Conservation (phyloP, 2,113 vertebrate genomes). For the Hippocampus guttulatus region DNA sequence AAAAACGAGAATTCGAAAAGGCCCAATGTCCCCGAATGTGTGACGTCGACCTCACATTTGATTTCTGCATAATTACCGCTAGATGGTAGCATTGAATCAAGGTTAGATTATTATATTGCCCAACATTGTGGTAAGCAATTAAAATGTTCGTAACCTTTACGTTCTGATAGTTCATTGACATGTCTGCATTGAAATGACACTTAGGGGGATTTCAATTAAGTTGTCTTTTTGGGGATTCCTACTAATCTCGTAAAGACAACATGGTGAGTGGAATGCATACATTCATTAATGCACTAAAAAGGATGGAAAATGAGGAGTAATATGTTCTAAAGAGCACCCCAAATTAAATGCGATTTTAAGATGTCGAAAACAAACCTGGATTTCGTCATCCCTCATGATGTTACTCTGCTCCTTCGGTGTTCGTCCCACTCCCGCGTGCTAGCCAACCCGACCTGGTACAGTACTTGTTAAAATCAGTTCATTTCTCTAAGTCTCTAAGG, state of each 20-base stretch:
- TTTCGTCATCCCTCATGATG: no score
- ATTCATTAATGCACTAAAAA: neutral
- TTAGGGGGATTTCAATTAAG: neutral
- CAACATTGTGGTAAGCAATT: neutral
- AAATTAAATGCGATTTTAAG: no score
- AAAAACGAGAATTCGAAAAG: no score
- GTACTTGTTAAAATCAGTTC: no score
- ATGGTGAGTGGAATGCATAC: neutral
- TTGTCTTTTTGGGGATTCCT: neutral
- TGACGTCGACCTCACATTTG: conserved; percentile 9
- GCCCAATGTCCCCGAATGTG: neutral
- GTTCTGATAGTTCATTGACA: neutral
- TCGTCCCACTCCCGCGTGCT: no score
- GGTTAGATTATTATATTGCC: neutral
- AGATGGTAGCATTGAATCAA: conserved; percentile 40
- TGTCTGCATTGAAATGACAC: neutral
- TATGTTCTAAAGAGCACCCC: no score
- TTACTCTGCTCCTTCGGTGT: no score
- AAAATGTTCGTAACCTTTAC: neutral
- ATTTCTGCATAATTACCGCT: conserved; percentile 18
- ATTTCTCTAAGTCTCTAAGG: no score
- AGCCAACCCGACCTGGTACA: no score
- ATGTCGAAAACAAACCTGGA: no score
- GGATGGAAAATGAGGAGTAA: no score
- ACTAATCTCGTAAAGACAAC: neutral